Evolutionary conservation across 2,113 vertebrate species (phyloP), one percentile per base, ranked within the genome.

Genomic region (Aphyosemion australe): DNA sequence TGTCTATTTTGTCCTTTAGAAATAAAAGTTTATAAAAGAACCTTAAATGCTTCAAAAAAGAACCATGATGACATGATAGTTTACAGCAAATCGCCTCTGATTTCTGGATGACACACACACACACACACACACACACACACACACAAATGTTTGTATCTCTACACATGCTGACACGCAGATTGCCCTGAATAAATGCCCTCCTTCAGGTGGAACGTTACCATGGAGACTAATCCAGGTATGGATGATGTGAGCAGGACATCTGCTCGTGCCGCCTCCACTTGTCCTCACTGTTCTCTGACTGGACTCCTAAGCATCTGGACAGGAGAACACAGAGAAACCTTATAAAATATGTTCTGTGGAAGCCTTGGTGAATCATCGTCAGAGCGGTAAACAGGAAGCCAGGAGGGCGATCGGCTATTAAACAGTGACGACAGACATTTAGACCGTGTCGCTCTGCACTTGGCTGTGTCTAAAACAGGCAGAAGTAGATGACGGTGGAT

Each of bases 161-260:
- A 37, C 59, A 65, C 37, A 71, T 61, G 21, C 58, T 32, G 34
- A 59, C 82, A 83, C 61, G 78, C 74, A 71, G 58, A 65, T 54
- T 78, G 61, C 61, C 48, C 77, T 84, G 74, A 85, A 77, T 73
- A 89, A 92, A 91, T 82, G 85, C 70, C 84, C 90, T 86, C 73
- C 75, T 89, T 75, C 87, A 88, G 86, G 80, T 88, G 90, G 88
- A 87, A 86, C 66, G 83, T 89, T 89, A 70, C 90, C 79, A 80
- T 89, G 84, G 92, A 71, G 76, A 93, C 90, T 92, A 92, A 94
- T 93, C 90, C 92, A 86, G 70, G 83, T 83, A 68, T 72, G 82
- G 87, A 79, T 87, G 91, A 92, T 87, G 86, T 62, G 86, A 90
- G 83, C 72, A 52, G 82, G 89, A 90, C 93, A 94, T 92, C 91